Base-by-base conservation (phyloP, 2,797 vertebrate species). In the Tapirus indicus region DNA sequence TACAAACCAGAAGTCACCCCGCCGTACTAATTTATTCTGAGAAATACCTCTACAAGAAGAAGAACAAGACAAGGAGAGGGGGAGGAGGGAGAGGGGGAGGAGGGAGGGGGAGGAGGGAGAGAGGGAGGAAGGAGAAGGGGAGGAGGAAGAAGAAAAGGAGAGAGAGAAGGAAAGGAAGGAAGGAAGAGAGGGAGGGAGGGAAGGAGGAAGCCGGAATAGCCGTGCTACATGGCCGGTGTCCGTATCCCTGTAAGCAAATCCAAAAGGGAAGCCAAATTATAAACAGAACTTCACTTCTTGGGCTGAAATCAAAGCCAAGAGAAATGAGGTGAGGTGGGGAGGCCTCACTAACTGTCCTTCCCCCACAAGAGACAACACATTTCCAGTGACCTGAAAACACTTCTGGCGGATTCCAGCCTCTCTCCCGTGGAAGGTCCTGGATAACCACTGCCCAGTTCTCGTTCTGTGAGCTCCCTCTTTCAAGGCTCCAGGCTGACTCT, bases 31-130 rank as follows among this genome's bases (percentile, higher is more conserved):
- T 60, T 32, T 72, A 35, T 74, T 91, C 27, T 62, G 27, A 85
- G 27, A 94, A 69, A 41, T 64, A 7, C 18, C 54, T 27, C 20
- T 86, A 41, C 8, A 79, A 41, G 17, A 75, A 75, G 7, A 32
- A 68, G 41, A 71, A 27, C 10, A 54, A 29, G 35, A 35, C 27
- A 12, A 32, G 38, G 10, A 25, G 29, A 3, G 2, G 3, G 0
- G 11, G 1, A 35, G 4, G 5, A 47, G 49, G 38, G 4, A n/a
- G 10, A 12, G n/a, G n/a, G 9, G 56, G 0, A 12, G 27, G 13
- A 16, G 35, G 4, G 66, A 60, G 66, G n/a, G n/a, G n/a, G n/a
- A n/a, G n/a, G n/a, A n/a, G n/a, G n/a, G n/a, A 41, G 7, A 18
- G 64, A 14, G 9, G 56, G 0, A 12, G 27, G 13, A 16, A 29